Evolutionary conservation across 2,113 vertebrate genomes (phyloP).

Genomic region (Craseonycteris thonglongyai): DNA sequence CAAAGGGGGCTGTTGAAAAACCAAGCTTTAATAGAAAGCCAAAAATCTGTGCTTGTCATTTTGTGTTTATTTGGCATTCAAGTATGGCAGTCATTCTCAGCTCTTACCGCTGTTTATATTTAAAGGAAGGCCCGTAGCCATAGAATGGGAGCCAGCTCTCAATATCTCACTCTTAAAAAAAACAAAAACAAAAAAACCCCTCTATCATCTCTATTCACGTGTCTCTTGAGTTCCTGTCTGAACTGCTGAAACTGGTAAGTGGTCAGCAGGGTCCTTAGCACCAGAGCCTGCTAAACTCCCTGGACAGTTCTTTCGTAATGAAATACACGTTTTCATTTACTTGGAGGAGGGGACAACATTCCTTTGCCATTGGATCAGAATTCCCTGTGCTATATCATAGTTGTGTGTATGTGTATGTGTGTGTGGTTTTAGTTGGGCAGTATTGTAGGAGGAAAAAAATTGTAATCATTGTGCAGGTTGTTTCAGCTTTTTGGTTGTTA

Average conservation of each 20-base stretch:
- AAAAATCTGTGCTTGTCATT: conserved; percentile 70
- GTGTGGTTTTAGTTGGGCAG: not conserved
- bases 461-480: not conserved
- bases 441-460: not conserved
- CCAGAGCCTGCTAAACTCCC: not conserved
- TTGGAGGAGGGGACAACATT: not conserved
- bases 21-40: conserved; percentile 52
- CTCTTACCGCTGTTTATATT: conserved; percentile 21
- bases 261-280: not conserved
- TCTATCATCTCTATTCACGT: not conserved
- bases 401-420: not conserved
- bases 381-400: conserved; percentile 17
- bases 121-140: not conserved
- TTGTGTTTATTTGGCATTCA: conserved; percentile 56
- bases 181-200: not conserved
- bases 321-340: not conserved
- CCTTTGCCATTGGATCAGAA: not conserved
- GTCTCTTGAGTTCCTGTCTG: conserved; percentile 11
- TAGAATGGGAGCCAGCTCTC: not conserved
- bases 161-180: conserved; percentile 21
- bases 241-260: not conserved
- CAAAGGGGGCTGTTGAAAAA: conserved; percentile 72
- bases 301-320: not conserved
- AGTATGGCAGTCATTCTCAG: conserved; percentile 11
- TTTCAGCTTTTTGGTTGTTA: not conserved